Percentiles rank a stretch among this genome's conserved stretches.
Conservation (phyloP, 1,140 invertebrate genomes). For the Thaumetopoea pityocampa region DNA sequence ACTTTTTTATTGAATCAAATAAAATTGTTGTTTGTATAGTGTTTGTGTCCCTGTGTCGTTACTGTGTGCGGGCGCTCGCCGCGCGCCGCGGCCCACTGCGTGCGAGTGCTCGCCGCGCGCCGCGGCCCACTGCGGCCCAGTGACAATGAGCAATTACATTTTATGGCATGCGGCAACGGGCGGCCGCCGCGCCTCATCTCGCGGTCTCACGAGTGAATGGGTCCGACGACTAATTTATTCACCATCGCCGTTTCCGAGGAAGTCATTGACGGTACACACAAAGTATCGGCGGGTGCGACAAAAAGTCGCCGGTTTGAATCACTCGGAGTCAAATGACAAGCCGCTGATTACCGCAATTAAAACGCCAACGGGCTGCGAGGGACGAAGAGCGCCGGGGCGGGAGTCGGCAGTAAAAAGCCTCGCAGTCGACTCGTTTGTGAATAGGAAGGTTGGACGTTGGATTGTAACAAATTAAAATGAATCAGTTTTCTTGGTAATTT, state of each 20-base stretch:
- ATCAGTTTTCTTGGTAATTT: no score
- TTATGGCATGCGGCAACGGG: no score
- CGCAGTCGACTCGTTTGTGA: neutral
- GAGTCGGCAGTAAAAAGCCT: slow-evolving; percentile 7
- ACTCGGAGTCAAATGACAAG: slow-evolving; percentile 28
- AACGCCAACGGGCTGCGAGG: slow-evolving; percentile 11
- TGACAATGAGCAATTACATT: no score
- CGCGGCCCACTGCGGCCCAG: no score
- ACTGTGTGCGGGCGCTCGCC: no score
- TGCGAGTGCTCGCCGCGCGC: no score
- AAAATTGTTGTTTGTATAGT: no score
- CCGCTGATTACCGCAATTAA: slow-evolving; percentile 28
- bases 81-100: no score
- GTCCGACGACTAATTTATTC: slow-evolving; percentile 17
- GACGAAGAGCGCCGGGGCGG: slow-evolving; percentile 1
- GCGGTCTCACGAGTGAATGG: slow-evolving; percentile 15
- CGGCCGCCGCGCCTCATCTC: slow-evolving; percentile 9
- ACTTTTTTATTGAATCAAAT: no score
- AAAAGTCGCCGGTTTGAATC: slow-evolving; percentile 12
- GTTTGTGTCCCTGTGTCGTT: no score
- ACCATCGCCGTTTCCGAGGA: slow-evolving; percentile 12
- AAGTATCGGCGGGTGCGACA: slow-evolving; percentile 1
- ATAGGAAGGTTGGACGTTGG: no score
- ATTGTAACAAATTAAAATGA: no score
- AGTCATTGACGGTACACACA: slow-evolving; percentile 8